Conservation (phyloP, 92 coral and sea anemone species). For the Paragorgia papillata region DNA sequence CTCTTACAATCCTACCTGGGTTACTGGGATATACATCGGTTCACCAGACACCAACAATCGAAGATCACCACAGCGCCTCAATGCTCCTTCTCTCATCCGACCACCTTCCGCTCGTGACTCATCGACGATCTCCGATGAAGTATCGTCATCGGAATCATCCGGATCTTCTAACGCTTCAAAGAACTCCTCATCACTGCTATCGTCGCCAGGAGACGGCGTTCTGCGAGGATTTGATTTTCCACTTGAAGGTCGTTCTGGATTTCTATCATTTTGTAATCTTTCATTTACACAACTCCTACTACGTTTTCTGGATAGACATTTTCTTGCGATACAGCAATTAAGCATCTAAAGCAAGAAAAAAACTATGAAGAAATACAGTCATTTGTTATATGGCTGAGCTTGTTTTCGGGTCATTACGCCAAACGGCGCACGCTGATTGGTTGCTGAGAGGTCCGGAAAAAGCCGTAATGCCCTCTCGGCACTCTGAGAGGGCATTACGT, state of each 20-base stretch:
- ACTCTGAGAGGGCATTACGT: too few relatives aligned
- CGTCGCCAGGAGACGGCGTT: conserved; percentile 6
- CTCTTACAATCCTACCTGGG: conserved; percentile 79
- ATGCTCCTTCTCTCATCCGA: conserved; percentile 73
- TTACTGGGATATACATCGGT: conserved; percentile 81
- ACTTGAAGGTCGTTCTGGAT: conserved; percentile 24
- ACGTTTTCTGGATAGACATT: conserved; percentile 63
- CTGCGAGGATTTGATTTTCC: neutral
- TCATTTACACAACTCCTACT: conserved; percentile 30
- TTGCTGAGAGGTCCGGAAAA: too few relatives aligned
- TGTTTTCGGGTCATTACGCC: too few relatives aligned
- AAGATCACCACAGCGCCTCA: conserved; percentile 81
- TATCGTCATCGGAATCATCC: conserved; percentile 54
- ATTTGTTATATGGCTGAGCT: neutral
- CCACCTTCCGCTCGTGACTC: neutral
- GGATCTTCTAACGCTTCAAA: conserved; percentile 91
- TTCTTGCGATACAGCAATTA: conserved; percentile 93
- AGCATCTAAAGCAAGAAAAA: conserved; percentile 69
- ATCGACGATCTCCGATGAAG: conserved; percentile 37
- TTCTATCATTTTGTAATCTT: neutral
- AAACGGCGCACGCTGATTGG: too few relatives aligned
- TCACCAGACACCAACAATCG: conserved; percentile 73
- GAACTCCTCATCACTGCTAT: conserved; percentile 85
- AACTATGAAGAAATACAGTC: neutral
- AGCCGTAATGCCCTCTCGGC: too few relatives aligned